Evolutionary conservation across 2,797 vertebrate species (phyloP).

Genomic region (Paratrypauchen microcephalus): DNA sequence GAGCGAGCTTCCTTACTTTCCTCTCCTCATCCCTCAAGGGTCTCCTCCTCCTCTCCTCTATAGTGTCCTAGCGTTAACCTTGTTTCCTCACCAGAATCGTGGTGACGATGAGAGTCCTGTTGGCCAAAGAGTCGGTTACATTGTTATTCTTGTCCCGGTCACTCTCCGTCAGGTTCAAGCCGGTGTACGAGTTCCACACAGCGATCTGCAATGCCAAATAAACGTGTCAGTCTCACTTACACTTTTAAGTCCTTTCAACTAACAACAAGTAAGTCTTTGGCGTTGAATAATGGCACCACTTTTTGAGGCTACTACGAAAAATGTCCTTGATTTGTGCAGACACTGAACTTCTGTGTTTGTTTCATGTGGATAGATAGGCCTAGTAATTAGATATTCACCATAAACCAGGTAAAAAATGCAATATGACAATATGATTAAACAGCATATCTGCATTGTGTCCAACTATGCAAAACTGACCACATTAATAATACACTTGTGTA

Average conservation of each 20-base stretch:
- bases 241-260: no score
- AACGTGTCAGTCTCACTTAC: conserved; percentile 6
- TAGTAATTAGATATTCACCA: no score
- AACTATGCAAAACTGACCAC: neutral
- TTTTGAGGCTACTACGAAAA: no score
- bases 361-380: no score
- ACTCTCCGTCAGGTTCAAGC: conserved; percentile 91
- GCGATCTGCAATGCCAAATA: conserved; percentile 81
- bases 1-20: conserved; percentile 3
- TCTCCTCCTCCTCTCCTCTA: conserved; percentile 4
- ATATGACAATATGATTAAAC: no score
- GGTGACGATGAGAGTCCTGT: conserved; percentile 94
- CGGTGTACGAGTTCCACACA: conserved; percentile 92
- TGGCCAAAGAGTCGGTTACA: conserved; percentile 91
- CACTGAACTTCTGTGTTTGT: no score
- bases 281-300: no score
- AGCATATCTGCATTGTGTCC: neutral
- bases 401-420: no score
- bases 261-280: no score
- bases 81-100: conserved; percentile 88
- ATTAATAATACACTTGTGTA: neutral
- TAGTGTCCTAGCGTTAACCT: conserved; percentile 41
- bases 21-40: conserved; percentile 21
- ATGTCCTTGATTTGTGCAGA: no score
- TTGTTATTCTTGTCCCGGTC: conserved; percentile 83